These are phyloP conservation scores for Lagria hirta DNA, from an alignment of 2,888 invertebrate species.

Conservation along the genomic window DNA sequence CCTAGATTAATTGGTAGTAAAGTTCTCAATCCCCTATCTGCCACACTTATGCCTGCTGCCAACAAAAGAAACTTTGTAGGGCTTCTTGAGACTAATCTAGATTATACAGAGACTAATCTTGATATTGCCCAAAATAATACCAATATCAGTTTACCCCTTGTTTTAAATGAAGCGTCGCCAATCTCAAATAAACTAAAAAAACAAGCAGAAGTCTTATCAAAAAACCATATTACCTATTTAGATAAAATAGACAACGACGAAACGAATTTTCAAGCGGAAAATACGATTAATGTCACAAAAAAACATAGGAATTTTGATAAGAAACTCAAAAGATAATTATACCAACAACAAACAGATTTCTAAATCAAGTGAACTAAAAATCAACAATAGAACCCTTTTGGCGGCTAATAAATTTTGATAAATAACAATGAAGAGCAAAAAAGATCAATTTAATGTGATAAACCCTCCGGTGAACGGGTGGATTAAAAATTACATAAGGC, in stretches of 20 bases:
- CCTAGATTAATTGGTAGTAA: constrained; percentile 48
- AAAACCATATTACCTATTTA: too few relatives aligned
- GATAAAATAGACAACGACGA: too few relatives aligned
- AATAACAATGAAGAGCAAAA: too few relatives aligned
- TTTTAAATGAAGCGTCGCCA: constrained; percentile 18
- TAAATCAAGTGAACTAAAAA: too few relatives aligned
- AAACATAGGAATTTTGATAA: constrained; percentile 50
- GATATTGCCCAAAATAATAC: constrained; percentile 41
- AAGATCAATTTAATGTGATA: too few relatives aligned
- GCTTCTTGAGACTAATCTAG: constrained; percentile 64
- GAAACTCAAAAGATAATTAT: constrained; percentile 55
- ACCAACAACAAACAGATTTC: too few relatives aligned
- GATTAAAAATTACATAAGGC: too few relatives aligned
- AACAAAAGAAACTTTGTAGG: constrained; percentile 49
- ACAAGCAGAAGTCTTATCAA: constrained; percentile 9
- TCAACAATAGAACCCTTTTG: too few relatives aligned
- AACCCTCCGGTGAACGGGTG: too few relatives aligned
- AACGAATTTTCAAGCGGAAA: too few relatives aligned
- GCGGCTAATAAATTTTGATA: too few relatives aligned
- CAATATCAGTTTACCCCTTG: constrained; percentile 19
- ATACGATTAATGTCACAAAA: constrained; percentile 35
- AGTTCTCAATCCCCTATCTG: constrained; percentile 46
- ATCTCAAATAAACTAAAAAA: constrained; percentile 11
- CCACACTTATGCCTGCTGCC: constrained; percentile 45
- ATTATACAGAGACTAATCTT: constrained; percentile 58